phyloP scores from a whole-genome alignment of 2,113 vertebrate genomes.

The Stegostoma tigrinum region DNA sequence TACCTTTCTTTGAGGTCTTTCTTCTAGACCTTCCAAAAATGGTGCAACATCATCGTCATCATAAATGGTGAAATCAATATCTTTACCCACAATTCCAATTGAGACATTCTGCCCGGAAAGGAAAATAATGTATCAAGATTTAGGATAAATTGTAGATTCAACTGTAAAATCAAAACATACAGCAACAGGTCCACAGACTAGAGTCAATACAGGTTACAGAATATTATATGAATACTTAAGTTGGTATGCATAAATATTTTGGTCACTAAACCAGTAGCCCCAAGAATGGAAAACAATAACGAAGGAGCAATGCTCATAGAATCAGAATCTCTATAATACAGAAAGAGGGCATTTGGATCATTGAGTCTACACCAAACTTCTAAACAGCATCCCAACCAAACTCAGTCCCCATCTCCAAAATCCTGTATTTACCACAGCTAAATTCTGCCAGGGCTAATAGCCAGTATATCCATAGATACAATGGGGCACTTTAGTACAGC shows the following conservation, averaged over 20 bases:
- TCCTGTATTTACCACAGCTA: too few species aligned
- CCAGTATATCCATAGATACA: too few species aligned
- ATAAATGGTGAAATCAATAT: slow-evolving; percentile 91
- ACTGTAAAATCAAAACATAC: not conserved
- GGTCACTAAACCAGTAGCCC: too few species aligned
- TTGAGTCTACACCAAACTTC: too few species aligned
- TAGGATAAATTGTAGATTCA: not conserved
- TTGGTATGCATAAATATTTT: not conserved
- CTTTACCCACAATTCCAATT: slow-evolving; percentile 92
- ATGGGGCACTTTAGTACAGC: too few species aligned
- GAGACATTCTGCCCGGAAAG: slow-evolving; percentile 75
- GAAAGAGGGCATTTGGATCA: too few species aligned
- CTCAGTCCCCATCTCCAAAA: too few species aligned
- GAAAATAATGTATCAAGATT: not conserved
- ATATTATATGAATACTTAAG: not conserved
- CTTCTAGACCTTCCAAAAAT: slow-evolving; percentile 92
- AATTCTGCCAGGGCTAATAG: too few species aligned
- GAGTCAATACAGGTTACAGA: not conserved
- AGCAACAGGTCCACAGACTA: not conserved
- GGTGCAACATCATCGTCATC: slow-evolving; percentile 87
- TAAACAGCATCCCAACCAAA: too few species aligned
- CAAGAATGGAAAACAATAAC: too few species aligned
- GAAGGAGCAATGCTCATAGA: too few species aligned
- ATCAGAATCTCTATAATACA: too few species aligned
- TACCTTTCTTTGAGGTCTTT: slow-evolving; percentile 94